A percentile compares a stretch with the other conserved stretches of the same genome.
Conservation (phyloP, 2,888 invertebrate genomes). For the Orthonychiurus folsomi region DNA sequence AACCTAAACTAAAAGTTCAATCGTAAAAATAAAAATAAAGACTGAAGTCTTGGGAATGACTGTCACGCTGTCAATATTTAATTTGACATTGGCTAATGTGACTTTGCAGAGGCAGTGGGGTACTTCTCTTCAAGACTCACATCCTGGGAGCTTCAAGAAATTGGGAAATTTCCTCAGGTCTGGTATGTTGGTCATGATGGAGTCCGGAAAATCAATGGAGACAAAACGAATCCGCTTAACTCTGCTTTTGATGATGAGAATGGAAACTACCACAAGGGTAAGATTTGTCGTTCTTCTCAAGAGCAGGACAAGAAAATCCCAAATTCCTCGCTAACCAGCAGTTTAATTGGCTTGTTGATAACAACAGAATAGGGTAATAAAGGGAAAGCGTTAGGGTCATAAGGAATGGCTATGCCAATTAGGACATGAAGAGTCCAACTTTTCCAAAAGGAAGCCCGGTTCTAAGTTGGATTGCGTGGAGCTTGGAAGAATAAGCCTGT, state of each 20-base stretch:
- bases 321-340: too few relatives aligned
- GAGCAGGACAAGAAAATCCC: too few relatives aligned
- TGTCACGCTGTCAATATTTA: background rate
- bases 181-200: constrained; percentile 87
- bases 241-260: constrained; percentile 85
- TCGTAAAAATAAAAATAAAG: too few relatives aligned
- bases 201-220: constrained; percentile 45
- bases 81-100: constrained; percentile 4
- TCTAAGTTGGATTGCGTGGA: background rate
- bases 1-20: too few relatives aligned
- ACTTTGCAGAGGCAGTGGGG: constrained; percentile 72
- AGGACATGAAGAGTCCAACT: background rate
- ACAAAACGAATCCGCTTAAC: constrained; percentile 65
- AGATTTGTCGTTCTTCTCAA: constrained; percentile 30
- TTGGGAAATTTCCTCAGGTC: constrained; percentile 82
- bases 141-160: constrained; percentile 82
- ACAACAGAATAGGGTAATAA: background rate
- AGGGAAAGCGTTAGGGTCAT: background rate
- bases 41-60: too few relatives aligned
- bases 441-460: background rate
- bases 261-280: constrained; percentile 89
- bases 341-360: too few relatives aligned
- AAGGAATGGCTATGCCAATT: background rate
- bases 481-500: too few relatives aligned
- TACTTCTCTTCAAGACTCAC: constrained; percentile 74